Evolutionary conservation across 2,113 vertebrate genomes (phyloP), one percentile per base, ranked within the genome.

Genomic region (Todiramphus saurophagus): DNA sequence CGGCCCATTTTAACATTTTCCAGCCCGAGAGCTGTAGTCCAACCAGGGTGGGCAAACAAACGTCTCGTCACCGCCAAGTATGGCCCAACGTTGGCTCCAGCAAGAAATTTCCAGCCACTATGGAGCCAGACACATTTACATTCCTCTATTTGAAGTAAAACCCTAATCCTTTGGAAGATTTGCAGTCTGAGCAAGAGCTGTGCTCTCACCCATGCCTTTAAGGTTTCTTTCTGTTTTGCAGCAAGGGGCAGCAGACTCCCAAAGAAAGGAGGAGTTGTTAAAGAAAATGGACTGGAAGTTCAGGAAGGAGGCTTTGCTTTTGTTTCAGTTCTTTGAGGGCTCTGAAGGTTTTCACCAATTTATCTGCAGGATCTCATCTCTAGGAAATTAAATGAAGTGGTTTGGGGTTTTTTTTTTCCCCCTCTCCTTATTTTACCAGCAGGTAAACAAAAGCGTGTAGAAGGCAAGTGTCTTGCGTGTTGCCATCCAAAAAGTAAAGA

Each of bases 111-210:
- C 58, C 97, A 98, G 97, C 96, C 97, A 59, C 96, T 15, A 89
- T 33, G 97, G 97, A 98, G 97, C 97, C 97, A 97, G 97, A 96
- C 97, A 94, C 96, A 95, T 97, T 97, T 96, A 97, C 97, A 97
- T 98, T 97, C 97, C 97, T 97, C 93, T 87, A 97, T 96, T 96
- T 83, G 88, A 94, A 96, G 96, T 92, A 97, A 93, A 97, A 91
- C 88, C 96, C 97, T 91, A 90, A 97, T 96, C 97, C 97, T 90
- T 16, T 78, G 80, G 81, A 95, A 96, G 95, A 96, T 97, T 93
- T 96, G 95, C 96, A 93, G 96, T 69, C 97, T 96, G 94, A 92
- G 96, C 90, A n/a, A 66, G 39, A 39, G 92, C 95, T 67, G 73
- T 58, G 93, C 95, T 96, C 95, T 91, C 87, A 69, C 83, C 88